A percentile compares a stretch with the other conserved stretches of the same genome.
These are phyloP conservation scores for Merops nubicus DNA, from an alignment of 2,113 vertebrate genomes.

Conservation along the genomic window DNA sequence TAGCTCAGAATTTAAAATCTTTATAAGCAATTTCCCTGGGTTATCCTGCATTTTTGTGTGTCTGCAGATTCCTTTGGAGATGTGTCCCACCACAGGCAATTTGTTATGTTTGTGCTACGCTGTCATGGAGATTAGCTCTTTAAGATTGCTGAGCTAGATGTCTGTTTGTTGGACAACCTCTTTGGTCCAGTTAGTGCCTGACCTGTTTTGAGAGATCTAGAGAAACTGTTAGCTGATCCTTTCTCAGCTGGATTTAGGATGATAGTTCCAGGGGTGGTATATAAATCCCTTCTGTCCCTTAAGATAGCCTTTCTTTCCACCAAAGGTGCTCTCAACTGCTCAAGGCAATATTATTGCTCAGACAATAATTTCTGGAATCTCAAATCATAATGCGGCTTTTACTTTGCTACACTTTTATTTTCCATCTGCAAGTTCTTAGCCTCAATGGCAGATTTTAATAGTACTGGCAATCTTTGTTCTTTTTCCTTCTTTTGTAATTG, in stretches of 20 bases:
- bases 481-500: not conserved
- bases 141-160: not conserved
- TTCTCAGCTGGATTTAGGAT: not conserved
- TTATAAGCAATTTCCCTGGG: not conserved
- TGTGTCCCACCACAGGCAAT: not conserved
- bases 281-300: not conserved
- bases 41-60: not conserved
- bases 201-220: not conserved
- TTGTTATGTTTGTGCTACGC: fast-evolving
- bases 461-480: not conserved
- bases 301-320: not conserved
- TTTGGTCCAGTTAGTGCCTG: not conserved
- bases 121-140: not conserved
- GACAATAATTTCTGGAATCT: not conserved
- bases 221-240: not conserved
- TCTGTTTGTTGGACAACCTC: not conserved
- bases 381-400: not conserved
- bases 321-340: not conserved
- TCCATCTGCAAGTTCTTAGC: not conserved
- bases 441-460: not conserved
- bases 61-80: not conserved
- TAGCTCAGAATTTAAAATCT: not conserved
- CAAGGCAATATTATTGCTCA: not conserved
- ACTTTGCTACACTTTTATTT: not conserved
- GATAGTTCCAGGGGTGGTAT: not conserved